Evolutionary conservation across 2,113 vertebrate species (phyloP).

Genomic region (Mesembrinibis cayennensis): DNA sequence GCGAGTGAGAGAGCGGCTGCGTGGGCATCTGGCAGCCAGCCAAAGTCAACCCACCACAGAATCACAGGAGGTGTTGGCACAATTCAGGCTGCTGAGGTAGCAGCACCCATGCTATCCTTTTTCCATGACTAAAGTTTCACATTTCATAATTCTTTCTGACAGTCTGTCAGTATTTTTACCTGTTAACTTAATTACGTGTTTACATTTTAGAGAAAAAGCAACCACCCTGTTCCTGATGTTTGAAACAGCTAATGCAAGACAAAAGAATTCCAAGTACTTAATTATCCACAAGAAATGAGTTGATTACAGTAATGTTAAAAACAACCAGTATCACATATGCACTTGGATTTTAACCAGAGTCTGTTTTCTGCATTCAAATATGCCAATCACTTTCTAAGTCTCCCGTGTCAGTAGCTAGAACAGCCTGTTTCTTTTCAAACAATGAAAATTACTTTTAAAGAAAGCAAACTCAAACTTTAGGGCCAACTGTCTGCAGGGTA

Average conservation of each 20-base stretch:
- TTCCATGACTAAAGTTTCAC: neutral
- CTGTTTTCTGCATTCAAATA: neutral
- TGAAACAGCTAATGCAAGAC: neutral
- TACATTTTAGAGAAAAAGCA: neutral
- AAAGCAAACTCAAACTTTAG: neutral
- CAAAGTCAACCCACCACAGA: neutral
- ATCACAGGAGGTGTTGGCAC: neutral
- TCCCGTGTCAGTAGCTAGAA: neutral
- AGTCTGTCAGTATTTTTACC: neutral
- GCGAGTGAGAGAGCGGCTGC: neutral
- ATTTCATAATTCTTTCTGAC: neutral
- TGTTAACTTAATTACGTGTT: neutral
- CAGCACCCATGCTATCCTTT: neutral
- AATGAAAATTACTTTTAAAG: neutral
- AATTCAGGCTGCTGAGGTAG: neutral
- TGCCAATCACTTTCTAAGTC: neutral
- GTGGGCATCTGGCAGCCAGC: neutral
- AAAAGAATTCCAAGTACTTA: constrained; percentile 2
- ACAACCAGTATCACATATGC: neutral
- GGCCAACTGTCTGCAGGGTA: neutral
- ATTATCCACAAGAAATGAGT: neutral
- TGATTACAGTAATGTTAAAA: neutral
- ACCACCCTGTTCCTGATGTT: neutral
- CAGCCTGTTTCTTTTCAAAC: neutral
- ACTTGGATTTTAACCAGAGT: constrained; percentile 1